Percentiles rank a stretch among this genome's conserved stretches.
These are phyloP conservation scores for Caradrina kadenii DNA, from an alignment of 2,888 invertebrate genomes.

Conservation along the genomic window DNA sequence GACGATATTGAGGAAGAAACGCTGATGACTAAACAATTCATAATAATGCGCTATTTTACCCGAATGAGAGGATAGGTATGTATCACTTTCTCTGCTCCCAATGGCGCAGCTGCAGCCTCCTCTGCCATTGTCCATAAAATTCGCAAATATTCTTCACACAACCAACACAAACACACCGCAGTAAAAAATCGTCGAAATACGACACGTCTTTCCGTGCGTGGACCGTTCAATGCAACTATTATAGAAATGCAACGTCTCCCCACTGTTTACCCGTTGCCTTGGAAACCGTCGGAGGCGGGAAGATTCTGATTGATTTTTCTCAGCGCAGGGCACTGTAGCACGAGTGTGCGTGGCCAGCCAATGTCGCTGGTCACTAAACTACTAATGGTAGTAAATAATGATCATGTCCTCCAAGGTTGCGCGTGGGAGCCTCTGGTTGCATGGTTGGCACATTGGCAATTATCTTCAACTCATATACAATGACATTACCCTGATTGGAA, in stretches of 20 bases:
- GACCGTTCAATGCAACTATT: slow-evolving; percentile 66
- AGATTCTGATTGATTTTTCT: slow-evolving; percentile 89
- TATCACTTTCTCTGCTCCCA: slow-evolving; percentile 92
- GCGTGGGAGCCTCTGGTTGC: slow-evolving; percentile 62
- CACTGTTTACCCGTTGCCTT: slow-evolving; percentile 89
- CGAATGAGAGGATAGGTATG: slow-evolving; percentile 96
- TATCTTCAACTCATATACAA: slow-evolving; percentile 34
- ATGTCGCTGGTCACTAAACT: slow-evolving; percentile 54
- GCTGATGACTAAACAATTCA: slow-evolving; percentile 3
- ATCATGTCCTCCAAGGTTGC: slow-evolving; percentile 55
- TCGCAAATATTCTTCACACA: slow-evolving; percentile 37
- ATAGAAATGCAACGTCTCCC: slow-evolving; percentile 71
- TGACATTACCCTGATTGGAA: slow-evolving; percentile 40
- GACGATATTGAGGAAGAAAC: slow-evolving; percentile 21
- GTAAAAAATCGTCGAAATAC: slow-evolving; percentile 60
- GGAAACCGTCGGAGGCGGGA: slow-evolving; percentile 86
- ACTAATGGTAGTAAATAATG: slow-evolving; percentile 62
- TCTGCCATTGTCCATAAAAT: slow-evolving; percentile 79
- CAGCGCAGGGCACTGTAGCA: slow-evolving; percentile 63
- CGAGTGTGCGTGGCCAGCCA: slow-evolving; percentile 68
- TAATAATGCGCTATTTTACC: slow-evolving; percentile 85
- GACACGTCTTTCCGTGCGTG: slow-evolving; percentile 69
- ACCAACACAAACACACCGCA: slow-evolving; percentile 52
- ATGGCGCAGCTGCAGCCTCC: slow-evolving; percentile 79
- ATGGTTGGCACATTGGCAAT: slow-evolving; percentile 16